These are phyloP conservation scores for Steinernema scapterisci DNA, from an alignment of 2,888 invertebrate species.

Conservation along the genomic window DNA sequence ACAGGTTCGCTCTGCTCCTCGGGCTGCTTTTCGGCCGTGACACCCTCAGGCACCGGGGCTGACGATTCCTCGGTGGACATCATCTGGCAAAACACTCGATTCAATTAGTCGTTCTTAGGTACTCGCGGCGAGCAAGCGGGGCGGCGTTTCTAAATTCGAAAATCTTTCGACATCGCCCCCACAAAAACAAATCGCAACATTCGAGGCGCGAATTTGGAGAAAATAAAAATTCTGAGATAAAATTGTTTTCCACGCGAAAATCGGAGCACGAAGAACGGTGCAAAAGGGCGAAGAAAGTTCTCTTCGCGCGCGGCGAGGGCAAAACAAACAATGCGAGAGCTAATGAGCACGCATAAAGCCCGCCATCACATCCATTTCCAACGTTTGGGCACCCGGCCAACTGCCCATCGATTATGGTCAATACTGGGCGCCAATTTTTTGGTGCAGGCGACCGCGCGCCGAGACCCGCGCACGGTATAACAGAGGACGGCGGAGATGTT, in stretches of 20 bases:
- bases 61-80: conserved; percentile 37
- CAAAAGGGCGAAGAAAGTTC: conserved; percentile 16
- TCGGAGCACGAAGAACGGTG: neutral
- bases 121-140: neutral
- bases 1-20: conserved; percentile 30
- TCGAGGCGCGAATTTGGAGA: neutral
- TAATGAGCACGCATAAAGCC: conserved; percentile 30
- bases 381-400: conserved; percentile 5
- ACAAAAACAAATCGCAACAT: conserved; percentile 20
- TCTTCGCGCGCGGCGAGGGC: conserved; percentile 22
- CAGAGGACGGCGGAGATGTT: neutral
- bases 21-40: conserved; percentile 9
- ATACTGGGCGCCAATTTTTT: conserved; percentile 11
- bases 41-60: conserved; percentile 35
- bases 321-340: conserved; percentile 28
- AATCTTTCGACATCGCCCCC: conserved; percentile 2
- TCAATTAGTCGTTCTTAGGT: neutral
- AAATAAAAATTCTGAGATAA: neutral
- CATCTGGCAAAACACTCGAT: neutral
- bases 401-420: conserved; percentile 1
- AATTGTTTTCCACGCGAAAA: neutral
- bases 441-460: neutral
- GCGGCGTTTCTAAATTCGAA: neutral
- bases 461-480: neutral
- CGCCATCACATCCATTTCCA: conserved; percentile 27